phyloP scores from a whole-genome alignment of 2,888 invertebrate species.

The Nomada ruficornis region DNA sequence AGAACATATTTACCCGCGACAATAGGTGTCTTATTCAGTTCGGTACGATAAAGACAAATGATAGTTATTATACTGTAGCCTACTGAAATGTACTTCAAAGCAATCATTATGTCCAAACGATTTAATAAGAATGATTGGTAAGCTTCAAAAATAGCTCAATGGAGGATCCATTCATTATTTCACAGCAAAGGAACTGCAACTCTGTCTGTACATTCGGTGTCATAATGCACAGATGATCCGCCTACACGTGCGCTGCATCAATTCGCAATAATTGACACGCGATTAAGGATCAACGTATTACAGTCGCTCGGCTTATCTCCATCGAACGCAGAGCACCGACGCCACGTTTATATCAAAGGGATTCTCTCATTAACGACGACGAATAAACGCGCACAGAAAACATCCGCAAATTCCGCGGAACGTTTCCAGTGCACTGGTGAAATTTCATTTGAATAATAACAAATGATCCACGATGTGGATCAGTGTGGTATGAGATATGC shows the following conservation, averaged over 20 bases:
- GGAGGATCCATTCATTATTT: too few relatives aligned
- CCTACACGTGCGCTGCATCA: not conserved
- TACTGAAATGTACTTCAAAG: constrained; percentile 3
- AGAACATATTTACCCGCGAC: too few relatives aligned
- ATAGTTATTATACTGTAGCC: not conserved
- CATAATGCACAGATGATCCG: not conserved
- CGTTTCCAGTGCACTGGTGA: constrained; percentile 8
- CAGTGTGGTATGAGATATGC: not conserved
- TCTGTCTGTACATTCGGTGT: too few relatives aligned
- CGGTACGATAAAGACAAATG: too few relatives aligned
- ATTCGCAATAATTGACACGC: constrained; percentile 2
- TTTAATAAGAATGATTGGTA: constrained; percentile 1
- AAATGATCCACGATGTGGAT: constrained; percentile 1
- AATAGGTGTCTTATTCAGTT: too few relatives aligned
- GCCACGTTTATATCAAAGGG: not conserved
- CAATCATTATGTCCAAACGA: not conserved
- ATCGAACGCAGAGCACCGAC: not conserved
- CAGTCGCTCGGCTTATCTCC: not conserved
- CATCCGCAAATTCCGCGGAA: constrained; percentile 16
- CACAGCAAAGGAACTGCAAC: too few relatives aligned
- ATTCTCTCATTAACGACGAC: constrained; percentile 3
- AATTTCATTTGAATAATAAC: constrained; percentile 40
- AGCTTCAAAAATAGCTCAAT: not conserved
- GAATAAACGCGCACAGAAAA: constrained; percentile 20
- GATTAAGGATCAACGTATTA: constrained; percentile 5